Base-by-base conservation (phyloP, 1,140 invertebrate species). In the Bombus impatiens region DNA sequence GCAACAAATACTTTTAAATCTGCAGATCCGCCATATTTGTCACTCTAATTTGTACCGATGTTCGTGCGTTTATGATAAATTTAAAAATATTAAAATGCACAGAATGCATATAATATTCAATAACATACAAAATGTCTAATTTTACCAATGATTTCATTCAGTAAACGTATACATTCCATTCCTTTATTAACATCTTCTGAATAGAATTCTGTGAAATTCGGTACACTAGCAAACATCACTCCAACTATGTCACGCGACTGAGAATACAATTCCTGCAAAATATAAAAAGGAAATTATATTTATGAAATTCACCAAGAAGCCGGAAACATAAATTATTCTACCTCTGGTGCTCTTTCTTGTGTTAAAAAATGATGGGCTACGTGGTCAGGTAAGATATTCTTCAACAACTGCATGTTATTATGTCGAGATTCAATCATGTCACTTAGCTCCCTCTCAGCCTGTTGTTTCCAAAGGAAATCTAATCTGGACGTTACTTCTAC, bases 131-230 rank as follows among this genome's bases (percentile, higher is more conserved):
- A 18, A 53, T 22, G 18, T 53, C 5, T 6, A 53, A 53, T 22
- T 18, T 95, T 95, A 98, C 97, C 98, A 91, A 99, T 99, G 86
- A 99, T 99, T 96, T 99, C 99, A 95, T 99, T 99, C 35, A 99
- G 96, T 57, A 99, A 96, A 83, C 99, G 96, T 93, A 99, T 99
- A 95, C 99, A 99, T 93, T 99, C 99, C 93, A 99, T 97, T 68
- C 99, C 99, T 93, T 99, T 98, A 94, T 98, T 99, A 71, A 99
- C 98, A 94, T 99, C 98, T 95, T 99, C 99, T 2, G 98, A 99
- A 96, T 99, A 99, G 94, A 99, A 99, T 93, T 99, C 98, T 59
- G 98, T 99, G 94, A 99, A 99, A 95, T 99, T 99, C 5, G 99
- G 98, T 86, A 99, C 99, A 67, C 98, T 99, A 15, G 99, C 99